A percentile compares a stretch with the other conserved stretches of the same genome.
phyloP scores from a whole-genome alignment of 2,797 vertebrate species.

The Furcifer pardalis region DNA sequence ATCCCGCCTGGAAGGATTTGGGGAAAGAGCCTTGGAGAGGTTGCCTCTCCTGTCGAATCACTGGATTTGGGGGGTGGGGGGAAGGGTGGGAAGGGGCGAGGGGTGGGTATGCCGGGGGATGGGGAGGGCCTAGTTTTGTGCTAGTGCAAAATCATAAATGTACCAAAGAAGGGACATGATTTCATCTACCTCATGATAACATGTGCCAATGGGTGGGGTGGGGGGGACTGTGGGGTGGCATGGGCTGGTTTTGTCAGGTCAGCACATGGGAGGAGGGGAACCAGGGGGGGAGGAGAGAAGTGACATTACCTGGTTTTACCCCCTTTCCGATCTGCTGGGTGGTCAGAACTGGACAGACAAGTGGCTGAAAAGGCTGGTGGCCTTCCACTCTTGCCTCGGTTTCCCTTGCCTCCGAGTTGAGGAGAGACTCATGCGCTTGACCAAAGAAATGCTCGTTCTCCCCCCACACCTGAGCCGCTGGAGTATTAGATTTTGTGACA shows the following conservation, averaged over 20 bases:
- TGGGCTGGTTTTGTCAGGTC: neutral
- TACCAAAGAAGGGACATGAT: conserved; percentile 82
- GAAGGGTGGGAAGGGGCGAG: neutral
- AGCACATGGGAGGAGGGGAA: neutral
- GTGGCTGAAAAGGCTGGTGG: rapidly evolving
- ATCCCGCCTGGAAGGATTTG: neutral
- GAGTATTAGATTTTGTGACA: neutral
- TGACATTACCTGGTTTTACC: too few relatives aligned
- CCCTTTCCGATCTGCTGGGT: too few relatives aligned
- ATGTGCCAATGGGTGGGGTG: conserved; percentile 19
- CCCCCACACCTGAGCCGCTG: neutral
- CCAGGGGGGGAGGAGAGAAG: too few relatives aligned
- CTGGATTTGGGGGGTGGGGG: neutral
- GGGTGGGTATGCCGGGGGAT: neutral
- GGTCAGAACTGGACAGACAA: neutral
- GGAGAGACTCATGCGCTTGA: neutral
- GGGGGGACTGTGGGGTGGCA: too few relatives aligned
- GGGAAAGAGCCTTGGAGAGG: neutral
- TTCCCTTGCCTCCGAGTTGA: neutral
- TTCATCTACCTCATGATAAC: conserved; percentile 84
- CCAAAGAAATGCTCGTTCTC: conserved; percentile 7
- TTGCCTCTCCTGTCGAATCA: neutral
- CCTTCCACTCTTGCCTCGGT: too few relatives aligned
- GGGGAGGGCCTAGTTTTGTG: neutral
- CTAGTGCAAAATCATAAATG: neutral